Percentiles rank a stretch among this genome's conserved stretches.
phyloP scores from a whole-genome alignment of 2,888 invertebrate species.

The Mycalesis mineus region DNA sequence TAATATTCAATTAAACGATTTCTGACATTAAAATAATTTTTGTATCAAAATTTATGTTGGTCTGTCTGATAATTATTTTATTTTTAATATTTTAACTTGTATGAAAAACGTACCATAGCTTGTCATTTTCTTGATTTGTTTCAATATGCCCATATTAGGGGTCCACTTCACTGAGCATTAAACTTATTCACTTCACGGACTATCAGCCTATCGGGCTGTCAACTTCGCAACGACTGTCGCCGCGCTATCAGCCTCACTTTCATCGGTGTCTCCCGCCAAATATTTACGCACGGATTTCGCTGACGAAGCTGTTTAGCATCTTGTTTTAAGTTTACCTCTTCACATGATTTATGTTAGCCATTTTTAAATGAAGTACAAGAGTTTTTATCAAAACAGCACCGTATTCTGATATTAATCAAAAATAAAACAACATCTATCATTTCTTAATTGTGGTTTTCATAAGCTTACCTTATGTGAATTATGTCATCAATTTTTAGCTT shows the following conservation, averaged over 20 bases:
- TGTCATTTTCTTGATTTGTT: slow-evolving; percentile 70
- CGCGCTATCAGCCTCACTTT: slow-evolving; percentile 52
- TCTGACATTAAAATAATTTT: too few species aligned
- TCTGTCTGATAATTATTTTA: not conserved
- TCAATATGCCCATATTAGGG: slow-evolving; percentile 62
- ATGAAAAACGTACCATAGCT: slow-evolving; percentile 50
- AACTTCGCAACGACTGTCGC: slow-evolving; percentile 48
- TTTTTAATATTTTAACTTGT: not conserved
- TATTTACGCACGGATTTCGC: slow-evolving; percentile 14
- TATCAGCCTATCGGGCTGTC: slow-evolving; percentile 26
- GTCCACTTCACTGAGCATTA: slow-evolving; percentile 28
- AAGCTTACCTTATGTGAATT: too few species aligned
- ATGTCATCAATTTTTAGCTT: too few species aligned
- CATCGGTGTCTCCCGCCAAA: slow-evolving; percentile 62
- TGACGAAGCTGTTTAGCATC: not conserved
- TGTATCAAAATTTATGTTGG: too few species aligned
- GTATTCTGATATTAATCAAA: too few species aligned
- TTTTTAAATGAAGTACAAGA: too few species aligned
- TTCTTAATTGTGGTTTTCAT: too few species aligned
- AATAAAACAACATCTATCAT: too few species aligned
- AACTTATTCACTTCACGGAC: slow-evolving; percentile 22
- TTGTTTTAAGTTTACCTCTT: not conserved
- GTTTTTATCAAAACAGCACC: too few species aligned
- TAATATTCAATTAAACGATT: too few species aligned
- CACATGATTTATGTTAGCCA: too few species aligned